Conservation (phyloP, 2,888 invertebrate species). For the Parelbella ahira region DNA sequence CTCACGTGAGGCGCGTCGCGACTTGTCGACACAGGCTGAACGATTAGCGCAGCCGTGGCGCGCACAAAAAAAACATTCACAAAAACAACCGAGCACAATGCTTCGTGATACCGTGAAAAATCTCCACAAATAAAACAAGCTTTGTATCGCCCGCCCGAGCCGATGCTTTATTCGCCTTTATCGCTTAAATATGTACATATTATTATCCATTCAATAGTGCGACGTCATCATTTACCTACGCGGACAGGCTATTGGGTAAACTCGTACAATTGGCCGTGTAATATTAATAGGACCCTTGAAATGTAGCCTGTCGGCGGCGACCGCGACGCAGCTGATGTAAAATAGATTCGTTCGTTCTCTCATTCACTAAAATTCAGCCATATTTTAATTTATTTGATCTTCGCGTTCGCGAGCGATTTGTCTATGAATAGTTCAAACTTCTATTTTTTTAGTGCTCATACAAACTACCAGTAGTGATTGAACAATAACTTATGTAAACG, state of each 20-base stretch:
- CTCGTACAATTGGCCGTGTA: conserved; percentile 41
- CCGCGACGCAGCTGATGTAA: conserved; percentile 2
- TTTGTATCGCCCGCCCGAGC: conserved; percentile 36
- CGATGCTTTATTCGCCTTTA: conserved; percentile 38
- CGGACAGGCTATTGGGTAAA: conserved; percentile 36
- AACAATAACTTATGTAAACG: too few species aligned
- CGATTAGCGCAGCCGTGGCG: conserved; percentile 53
- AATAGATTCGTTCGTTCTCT: conserved; percentile 13
- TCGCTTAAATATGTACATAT: conserved; percentile 45
- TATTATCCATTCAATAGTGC: conserved; percentile 40
- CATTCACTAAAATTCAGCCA: conserved; percentile 7
- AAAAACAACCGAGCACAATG: conserved; percentile 53
- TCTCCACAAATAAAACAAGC: conserved; percentile 58
- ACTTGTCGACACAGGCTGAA: conserved; percentile 64
- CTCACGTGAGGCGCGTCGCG: conserved; percentile 48
- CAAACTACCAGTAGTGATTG: too few species aligned
- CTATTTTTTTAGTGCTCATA: too few species aligned
- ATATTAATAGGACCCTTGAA: conserved; percentile 48
- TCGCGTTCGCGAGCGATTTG: conserved; percentile 7
- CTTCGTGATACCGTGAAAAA: conserved; percentile 58
- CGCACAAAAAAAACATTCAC: conserved; percentile 43
- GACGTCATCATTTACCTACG: conserved; percentile 46
- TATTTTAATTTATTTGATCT: conserved; percentile 20
- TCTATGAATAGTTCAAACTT: not conserved
- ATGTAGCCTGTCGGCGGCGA: conserved; percentile 23